Evolutionary conservation across 2,797 vertebrate species (phyloP).

Genomic region (Chaenodraco wilsoni): DNA sequence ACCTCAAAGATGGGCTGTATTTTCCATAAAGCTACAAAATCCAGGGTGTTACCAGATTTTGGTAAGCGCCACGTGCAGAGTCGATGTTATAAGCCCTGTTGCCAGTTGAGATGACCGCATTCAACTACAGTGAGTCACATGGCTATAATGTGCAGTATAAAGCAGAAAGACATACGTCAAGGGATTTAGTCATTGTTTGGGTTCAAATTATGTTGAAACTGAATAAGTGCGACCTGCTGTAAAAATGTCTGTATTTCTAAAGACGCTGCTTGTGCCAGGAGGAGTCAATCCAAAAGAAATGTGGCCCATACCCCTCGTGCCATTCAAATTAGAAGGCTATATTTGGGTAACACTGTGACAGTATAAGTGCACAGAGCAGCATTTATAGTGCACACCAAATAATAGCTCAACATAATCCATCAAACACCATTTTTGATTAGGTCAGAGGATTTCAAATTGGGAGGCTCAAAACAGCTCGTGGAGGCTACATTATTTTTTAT

Average conservation of each 20-base stretch:
- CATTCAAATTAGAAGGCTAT: too few species aligned
- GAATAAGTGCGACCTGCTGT: slow-evolving; percentile 3
- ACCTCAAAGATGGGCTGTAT: slow-evolving; percentile 9
- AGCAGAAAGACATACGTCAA: slow-evolving; percentile 39
- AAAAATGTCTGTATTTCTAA: slow-evolving; percentile 7
- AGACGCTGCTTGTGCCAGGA: slow-evolving; percentile 8
- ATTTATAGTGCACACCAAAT: slow-evolving; percentile 7
- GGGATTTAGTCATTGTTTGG: slow-evolving; percentile 37
- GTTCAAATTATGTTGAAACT: slow-evolving; percentile 24
- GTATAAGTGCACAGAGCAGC: too few species aligned
- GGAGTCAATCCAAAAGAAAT: slow-evolving; percentile 12
- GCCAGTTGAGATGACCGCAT: slow-evolving; percentile 45
- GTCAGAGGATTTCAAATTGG: too few species aligned
- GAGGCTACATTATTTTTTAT: too few species aligned
- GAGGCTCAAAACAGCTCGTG: too few species aligned
- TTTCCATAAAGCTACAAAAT: slow-evolving; percentile 23
- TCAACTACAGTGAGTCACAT: slow-evolving; percentile 57
- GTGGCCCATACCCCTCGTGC: background rate
- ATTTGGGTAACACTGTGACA: too few species aligned
- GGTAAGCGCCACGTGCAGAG: slow-evolving; percentile 31
- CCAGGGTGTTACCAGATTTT: slow-evolving; percentile 21
- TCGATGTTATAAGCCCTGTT: slow-evolving; percentile 49
- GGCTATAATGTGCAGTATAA: slow-evolving; percentile 55
- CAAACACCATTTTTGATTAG: background rate
- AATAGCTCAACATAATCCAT: slow-evolving; percentile 1